phyloP scores from a whole-genome alignment of 2,888 invertebrate genomes.

The Prosopocoilus inquinatus region DNA sequence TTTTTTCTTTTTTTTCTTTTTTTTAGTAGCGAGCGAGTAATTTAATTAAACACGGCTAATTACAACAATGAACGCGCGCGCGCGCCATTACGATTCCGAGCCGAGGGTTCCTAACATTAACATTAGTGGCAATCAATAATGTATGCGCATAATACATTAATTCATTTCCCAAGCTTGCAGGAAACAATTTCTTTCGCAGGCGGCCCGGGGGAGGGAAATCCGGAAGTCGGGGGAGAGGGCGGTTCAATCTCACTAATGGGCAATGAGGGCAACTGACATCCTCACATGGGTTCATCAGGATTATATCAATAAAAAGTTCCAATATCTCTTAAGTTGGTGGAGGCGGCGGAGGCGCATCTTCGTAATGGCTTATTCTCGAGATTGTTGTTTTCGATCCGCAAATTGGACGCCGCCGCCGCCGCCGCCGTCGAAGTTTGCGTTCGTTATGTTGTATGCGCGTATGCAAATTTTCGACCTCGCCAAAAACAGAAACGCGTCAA shows the following conservation, averaged over 20 bases:
- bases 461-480: not conserved
- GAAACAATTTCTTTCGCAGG: constrained; percentile 49
- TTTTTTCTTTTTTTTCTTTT: too few species aligned
- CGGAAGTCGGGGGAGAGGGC: constrained; percentile 52
- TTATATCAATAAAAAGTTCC: constrained; percentile 44
- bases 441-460: not conserved
- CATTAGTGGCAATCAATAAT: constrained; percentile 53
- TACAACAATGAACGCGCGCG: not conserved
- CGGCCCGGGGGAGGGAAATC: constrained; percentile 49
- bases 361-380: constrained; percentile 22
- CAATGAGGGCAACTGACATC: constrained; percentile 49
- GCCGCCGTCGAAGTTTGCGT: not conserved
- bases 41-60: constrained; percentile 1
- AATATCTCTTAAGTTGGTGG: constrained; percentile 33
- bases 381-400: constrained; percentile 13
- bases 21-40: not conserved
- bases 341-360: constrained; percentile 17
- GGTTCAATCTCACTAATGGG: constrained; percentile 28
- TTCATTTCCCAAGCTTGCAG: constrained; percentile 48
- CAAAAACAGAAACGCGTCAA: not conserved
- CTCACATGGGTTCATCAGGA: constrained; percentile 48
- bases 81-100: not conserved
- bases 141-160: constrained; percentile 51
- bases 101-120: constrained; percentile 29
- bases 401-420: not conserved